Evolutionary conservation across 2,113 vertebrate species (phyloP), one percentile per base, ranked within the genome.

Genomic region (Datnioides undecimradiatus): DNA sequence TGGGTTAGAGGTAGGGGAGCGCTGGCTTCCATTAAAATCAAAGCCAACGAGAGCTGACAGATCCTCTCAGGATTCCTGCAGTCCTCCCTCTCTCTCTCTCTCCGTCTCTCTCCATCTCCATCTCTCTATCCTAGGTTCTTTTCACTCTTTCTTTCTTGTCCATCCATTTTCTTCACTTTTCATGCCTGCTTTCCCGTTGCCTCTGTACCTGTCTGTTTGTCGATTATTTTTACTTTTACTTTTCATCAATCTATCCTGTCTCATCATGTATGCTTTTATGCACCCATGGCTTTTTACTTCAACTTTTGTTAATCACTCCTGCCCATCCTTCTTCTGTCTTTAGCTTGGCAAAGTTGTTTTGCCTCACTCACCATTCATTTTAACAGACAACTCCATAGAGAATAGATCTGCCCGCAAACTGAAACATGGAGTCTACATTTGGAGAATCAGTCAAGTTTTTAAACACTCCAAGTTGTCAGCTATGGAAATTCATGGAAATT

Each of bases 21-120:
- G 17, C 80, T 83, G 64, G 79, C 91, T 92, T 92, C 92, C 89
- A 93, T 94, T 94, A 92, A 90, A 94, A 94, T 94, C 91, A 94
- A 86, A 90, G 83, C 80, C 91, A 92, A 93, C 77, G 0, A 92
- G 90, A 93, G 84, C 87, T 90, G 92, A 91, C 90, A 85, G 84
- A 79, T 87, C 83, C 82, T 84, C 88, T 89, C 83, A 76, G 82
- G 89, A 85, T 83, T 89, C 64, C 79, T 87, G 65, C 58, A 72
- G 62, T 88, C 60, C 59, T 66, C n/a, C 72, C 63, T 75, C 71
- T 12, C 49, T 51, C 19, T 62, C 17, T 9, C 5, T 57, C 59
- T 54, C 36, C 23, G 29, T 46, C 9, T 23, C 31, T 64, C 21
- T n/a, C 13, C 38, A 14, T 60, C 5, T 75, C 38, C 2, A 25